Evolutionary conservation across 2,888 invertebrate genomes (phyloP).

Genomic region (Apomyelois bistriatella): DNA sequence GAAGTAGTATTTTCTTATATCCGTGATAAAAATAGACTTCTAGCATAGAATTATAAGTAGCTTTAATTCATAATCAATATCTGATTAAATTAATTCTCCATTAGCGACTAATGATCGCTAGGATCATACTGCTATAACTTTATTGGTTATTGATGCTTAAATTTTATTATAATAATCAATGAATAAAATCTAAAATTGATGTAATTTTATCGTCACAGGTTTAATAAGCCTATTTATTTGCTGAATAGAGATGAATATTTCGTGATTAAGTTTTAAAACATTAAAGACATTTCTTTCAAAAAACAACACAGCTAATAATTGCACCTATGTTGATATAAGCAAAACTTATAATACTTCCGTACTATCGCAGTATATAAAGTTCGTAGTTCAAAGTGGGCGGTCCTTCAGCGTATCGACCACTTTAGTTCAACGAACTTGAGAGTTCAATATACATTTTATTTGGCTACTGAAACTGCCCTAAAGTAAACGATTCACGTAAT

Average conservation of each 20-base stretch:
- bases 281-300: too few species aligned
- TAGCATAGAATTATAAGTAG: too few species aligned
- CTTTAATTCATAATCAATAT: too few species aligned
- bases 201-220: constrained; percentile 18
- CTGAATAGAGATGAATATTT: too few species aligned
- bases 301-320: background rate
- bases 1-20: background rate
- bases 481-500: constrained; percentile 24
- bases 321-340: constrained; percentile 3
- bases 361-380: constrained; percentile 29
- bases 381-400: constrained; percentile 24
- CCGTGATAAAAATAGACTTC: too few species aligned
- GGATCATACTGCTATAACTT: constrained; percentile 11
- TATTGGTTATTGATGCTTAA: constrained; percentile 22
- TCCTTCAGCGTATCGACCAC: constrained; percentile 37
- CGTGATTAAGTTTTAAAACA: too few species aligned
- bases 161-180: constrained; percentile 17
- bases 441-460: constrained; percentile 28
- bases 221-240: constrained; percentile 20
- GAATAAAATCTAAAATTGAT: constrained; percentile 13
- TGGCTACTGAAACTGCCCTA: constrained; percentile 28
- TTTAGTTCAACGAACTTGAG: constrained; percentile 33
- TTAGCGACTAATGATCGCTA: too few species aligned
- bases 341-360: constrained; percentile 23
- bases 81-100: too few species aligned